Base-by-base conservation (phyloP, 1,140 invertebrate genomes). In the Uloborus diversus region DNA sequence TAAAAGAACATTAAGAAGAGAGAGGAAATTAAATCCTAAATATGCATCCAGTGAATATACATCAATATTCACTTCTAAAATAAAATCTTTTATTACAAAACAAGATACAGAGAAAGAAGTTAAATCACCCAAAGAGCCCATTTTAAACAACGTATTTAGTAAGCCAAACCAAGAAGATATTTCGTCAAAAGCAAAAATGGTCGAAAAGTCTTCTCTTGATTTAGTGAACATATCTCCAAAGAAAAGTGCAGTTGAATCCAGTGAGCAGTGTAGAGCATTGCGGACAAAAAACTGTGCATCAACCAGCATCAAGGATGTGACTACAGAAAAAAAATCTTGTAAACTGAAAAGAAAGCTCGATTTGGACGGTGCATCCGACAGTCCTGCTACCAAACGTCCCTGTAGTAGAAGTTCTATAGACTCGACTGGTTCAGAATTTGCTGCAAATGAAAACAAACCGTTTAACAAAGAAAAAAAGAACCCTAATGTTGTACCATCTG, bases 21-120 rank as follows among this genome's bases (percentile, higher is more conserved):
- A 86, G 62, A 82, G 86, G 33, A 86, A 86, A 76, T 17, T 82
- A 13, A 84, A 84, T 70, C 84, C 82, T 62, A 82, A 84, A n/a
- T 88, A 87, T 76, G 83, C 84, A 11, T 87, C 86, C 7, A 86
- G 86, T 59, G 87, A 88, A 66, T 88, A 87, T 76, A 85, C 84
- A n/a, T 87, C 86, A 1, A 85, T 87, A 28, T 87, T 86, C 64
- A 84, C 82, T 23, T 85, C 86, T 61, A 85, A 85, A 59, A 84
- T 84, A 61, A 51, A 35, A n/a, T 56, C 56, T 3, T 79, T 69
- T 27, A 79, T 78, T 14, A 78, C 73, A 23, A 78, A 65, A 25
- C 71, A 75, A 51, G 25, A 17, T 2, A 64, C 59, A n/a, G 17
- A 4, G 23, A 61, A n/a, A 28, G 28, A 42, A 28, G 23, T 23